Percentiles rank a stretch among this genome's conserved stretches.
phyloP scores from a whole-genome alignment of 2,797 vertebrate genomes.

The Discoglossus pictus region DNA sequence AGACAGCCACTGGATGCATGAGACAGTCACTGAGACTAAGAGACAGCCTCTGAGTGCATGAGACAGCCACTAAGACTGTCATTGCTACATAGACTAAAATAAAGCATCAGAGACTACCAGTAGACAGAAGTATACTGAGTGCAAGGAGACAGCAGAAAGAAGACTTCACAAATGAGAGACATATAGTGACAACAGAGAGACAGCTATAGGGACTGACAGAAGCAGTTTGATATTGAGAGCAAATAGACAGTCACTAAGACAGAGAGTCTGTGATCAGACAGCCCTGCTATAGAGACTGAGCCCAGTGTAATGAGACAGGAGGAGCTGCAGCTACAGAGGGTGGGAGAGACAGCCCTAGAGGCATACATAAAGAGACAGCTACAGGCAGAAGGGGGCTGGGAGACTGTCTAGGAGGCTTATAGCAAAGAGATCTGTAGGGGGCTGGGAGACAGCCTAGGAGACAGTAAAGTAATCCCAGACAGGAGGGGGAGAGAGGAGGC shows the following conservation, averaged over 20 bases:
- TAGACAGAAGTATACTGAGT: too few species aligned
- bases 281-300: neutral
- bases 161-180: too few species aligned
- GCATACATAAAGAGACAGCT: neutral
- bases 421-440: too few species aligned
- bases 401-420: neutral
- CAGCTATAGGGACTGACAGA: too few species aligned
- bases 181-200: too few species aligned
- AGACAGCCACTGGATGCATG: constrained; percentile 26
- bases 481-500: too few species aligned
- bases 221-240: too few species aligned
- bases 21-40: neutral
- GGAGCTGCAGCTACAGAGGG: neutral
- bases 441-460: constrained; percentile 5
- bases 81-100: too few species aligned
- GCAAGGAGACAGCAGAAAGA: neutral
- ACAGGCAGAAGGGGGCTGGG: neutral
- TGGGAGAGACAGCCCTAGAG: neutral
- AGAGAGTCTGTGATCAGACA: neutral
- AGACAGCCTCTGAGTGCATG: constrained; percentile 1
- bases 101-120: too few species aligned
- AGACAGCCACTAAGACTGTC: neutral
- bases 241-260: neutral
- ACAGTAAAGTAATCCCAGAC: too few species aligned
- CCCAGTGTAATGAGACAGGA: too few species aligned